phyloP scores from a whole-genome alignment of 2,797 vertebrate species.

The Danio jaintianensis region DNA sequence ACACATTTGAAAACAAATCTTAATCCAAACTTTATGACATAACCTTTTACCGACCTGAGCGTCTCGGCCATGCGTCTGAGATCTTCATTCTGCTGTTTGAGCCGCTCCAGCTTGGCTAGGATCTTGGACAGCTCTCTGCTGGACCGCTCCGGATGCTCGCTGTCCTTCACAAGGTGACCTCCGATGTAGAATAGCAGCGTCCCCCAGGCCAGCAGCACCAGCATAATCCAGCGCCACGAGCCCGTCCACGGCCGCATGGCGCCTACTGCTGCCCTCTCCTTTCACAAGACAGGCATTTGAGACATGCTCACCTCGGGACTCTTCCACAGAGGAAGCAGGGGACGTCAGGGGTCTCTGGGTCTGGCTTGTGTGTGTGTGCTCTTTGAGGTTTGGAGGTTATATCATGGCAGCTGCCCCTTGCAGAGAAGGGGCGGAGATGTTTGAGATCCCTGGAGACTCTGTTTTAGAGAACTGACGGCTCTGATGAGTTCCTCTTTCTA shows the following conservation, averaged over 20 bases:
- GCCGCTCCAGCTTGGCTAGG: constrained; percentile 93
- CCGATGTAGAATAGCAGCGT: constrained; percentile 98
- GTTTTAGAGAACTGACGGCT: background rate
- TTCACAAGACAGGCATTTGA: constrained; percentile 38
- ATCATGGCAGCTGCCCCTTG: constrained; percentile 32
- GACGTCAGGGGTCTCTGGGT: background rate
- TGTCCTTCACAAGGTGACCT: constrained; percentile 96
- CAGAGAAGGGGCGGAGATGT: background rate
- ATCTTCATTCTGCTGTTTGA: constrained; percentile 99
- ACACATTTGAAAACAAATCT: background rate
- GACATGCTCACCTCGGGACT: constrained; percentile 29
- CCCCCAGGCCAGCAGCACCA: constrained; percentile 98
- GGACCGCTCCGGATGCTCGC: constrained; percentile 94
- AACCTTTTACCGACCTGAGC: constrained; percentile 84
- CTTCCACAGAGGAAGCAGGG: background rate
- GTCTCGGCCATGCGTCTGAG: constrained; percentile 96
- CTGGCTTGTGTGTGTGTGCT: background rate
- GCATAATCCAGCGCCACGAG: constrained; percentile 99
- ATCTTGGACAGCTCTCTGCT: constrained; percentile 97
- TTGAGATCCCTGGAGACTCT: constrained; percentile 20
- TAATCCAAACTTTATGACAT: no score
- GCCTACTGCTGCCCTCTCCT: constrained; percentile 41
- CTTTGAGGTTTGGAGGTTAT: constrained; percentile 15
- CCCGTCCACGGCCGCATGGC: constrained; percentile 99
- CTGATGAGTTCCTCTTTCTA: constrained; percentile 35